These are phyloP conservation scores for Diarsia brunnea DNA, from an alignment of 2,888 invertebrate species.

Conservation along the genomic window DNA sequence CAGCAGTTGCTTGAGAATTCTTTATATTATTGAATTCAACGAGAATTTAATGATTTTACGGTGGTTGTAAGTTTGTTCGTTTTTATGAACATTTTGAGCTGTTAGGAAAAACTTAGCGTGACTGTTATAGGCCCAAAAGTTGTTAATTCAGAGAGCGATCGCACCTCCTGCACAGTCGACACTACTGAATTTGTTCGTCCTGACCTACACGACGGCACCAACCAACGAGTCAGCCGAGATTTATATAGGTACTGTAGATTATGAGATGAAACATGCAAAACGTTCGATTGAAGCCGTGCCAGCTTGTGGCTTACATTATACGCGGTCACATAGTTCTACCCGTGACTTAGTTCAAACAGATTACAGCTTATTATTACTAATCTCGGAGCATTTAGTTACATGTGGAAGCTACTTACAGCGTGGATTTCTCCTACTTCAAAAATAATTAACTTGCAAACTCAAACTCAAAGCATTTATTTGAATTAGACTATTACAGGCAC, in stretches of 20 bases:
- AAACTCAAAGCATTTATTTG: too few species aligned
- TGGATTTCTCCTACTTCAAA: neutral
- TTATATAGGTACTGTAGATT: neutral
- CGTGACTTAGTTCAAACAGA: conserved; percentile 16
- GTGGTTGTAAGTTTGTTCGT: too few species aligned
- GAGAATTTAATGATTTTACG: too few species aligned
- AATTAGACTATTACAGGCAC: too few species aligned
- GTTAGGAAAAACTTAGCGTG: too few species aligned
- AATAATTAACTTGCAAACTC: too few species aligned
- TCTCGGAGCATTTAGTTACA: neutral
- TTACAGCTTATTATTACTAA: conserved; percentile 29
- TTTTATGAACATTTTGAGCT: too few species aligned
- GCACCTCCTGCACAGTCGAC: neutral
- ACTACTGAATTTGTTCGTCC: neutral
- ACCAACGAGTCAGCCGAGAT: neutral
- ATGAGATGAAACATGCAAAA: neutral
- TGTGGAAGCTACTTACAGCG: neutral
- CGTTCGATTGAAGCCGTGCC: neutral
- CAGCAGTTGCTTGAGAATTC: too few species aligned
- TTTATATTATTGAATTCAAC: too few species aligned
- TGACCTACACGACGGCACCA: neutral
- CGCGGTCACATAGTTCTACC: conserved; percentile 16
- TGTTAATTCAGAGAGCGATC: too few species aligned
- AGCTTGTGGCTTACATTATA: neutral
- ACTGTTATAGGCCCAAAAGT: too few species aligned